Conservation (phyloP, 2,888 invertebrate species). For the Apoda limacodes region DNA sequence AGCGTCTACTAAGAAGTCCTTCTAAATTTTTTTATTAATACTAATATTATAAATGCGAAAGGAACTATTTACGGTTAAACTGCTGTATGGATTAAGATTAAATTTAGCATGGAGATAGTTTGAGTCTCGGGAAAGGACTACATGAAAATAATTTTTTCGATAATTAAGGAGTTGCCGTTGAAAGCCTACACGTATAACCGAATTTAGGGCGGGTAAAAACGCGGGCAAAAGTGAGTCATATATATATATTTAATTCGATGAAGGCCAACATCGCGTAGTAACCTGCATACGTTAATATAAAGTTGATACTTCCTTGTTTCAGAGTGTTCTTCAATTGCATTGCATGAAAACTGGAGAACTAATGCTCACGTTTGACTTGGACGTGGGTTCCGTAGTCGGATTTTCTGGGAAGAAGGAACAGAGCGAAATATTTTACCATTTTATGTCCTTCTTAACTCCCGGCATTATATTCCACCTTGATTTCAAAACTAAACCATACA, state of each 20-base stretch:
- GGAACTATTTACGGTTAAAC: background rate
- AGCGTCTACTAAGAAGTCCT: background rate
- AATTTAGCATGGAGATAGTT: too few relatives aligned
- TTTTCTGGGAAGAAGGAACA: conserved; percentile 88
- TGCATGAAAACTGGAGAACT: conserved; percentile 78
- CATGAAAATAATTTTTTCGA: too few relatives aligned
- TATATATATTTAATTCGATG: background rate
- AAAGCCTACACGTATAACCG: too few relatives aligned
- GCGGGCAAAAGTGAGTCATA: too few relatives aligned
- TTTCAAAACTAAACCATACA: conserved; percentile 73
- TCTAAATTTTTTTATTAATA: background rate
- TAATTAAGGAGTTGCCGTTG: too few relatives aligned
- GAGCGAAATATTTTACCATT: conserved; percentile 92
- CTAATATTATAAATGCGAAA: background rate
- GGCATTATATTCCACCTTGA: conserved; percentile 88
- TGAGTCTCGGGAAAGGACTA: too few relatives aligned
- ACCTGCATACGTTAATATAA: background rate
- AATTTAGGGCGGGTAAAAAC: too few relatives aligned
- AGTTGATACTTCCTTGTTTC: conserved; percentile 17
- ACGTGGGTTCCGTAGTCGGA: conserved; percentile 87
- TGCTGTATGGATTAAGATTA: too few relatives aligned
- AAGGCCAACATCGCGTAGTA: background rate
- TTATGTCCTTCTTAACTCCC: conserved; percentile 94
- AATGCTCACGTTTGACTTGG: conserved; percentile 80
- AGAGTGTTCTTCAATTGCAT: conserved; percentile 89